A percentile compares a stretch with the other conserved stretches of the same genome.
Conservation (phyloP, 92 coral and sea anemone species). For the Zoanthus gigantus region DNA sequence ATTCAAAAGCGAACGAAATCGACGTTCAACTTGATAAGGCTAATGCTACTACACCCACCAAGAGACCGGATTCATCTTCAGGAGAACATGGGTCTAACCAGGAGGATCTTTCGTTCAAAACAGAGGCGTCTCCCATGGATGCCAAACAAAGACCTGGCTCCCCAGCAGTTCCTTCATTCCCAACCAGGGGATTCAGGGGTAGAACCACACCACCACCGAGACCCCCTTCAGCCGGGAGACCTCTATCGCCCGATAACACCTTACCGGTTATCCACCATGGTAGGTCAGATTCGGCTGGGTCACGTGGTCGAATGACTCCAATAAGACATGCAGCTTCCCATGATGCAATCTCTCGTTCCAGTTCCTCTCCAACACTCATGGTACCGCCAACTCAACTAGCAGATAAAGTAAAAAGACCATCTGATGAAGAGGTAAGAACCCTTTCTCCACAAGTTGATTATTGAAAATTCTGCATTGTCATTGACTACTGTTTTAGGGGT, state of each 20-base stretch:
- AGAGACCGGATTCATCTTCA: slow-evolving; percentile 68
- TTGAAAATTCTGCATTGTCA: too few relatives aligned
- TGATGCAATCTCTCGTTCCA: slow-evolving; percentile 28
- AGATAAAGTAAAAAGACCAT: slow-evolving; percentile 81
- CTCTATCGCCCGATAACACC: slow-evolving; percentile 31
- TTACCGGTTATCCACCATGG: slow-evolving; percentile 23
- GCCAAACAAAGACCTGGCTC: slow-evolving; percentile 24
- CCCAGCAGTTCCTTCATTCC: slow-evolving; percentile 17
- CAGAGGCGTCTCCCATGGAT: slow-evolving; percentile 28
- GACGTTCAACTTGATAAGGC: slow-evolving; percentile 42
- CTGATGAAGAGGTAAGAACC: slow-evolving; percentile 73
- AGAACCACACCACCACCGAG: slow-evolving; percentile 56
- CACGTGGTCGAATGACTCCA: background rate
- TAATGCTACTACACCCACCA: slow-evolving; percentile 20
- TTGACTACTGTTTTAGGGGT: too few relatives aligned
- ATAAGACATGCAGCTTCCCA: background rate
- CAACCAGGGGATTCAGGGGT: slow-evolving; percentile 44
- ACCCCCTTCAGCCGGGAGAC: slow-evolving; percentile 52
- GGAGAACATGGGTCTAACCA: slow-evolving; percentile 53
- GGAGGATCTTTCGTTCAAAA: slow-evolving; percentile 14
- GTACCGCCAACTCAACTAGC: slow-evolving; percentile 74
- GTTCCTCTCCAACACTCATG: slow-evolving; percentile 77
- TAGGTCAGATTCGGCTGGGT: slow-evolving; percentile 37
- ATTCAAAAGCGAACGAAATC: slow-evolving; percentile 4
- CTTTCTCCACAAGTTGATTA: background rate